These are phyloP conservation scores for Drosophila repleta DNA, from an alignment of 1,140 invertebrate genomes.

Conservation along the genomic window DNA sequence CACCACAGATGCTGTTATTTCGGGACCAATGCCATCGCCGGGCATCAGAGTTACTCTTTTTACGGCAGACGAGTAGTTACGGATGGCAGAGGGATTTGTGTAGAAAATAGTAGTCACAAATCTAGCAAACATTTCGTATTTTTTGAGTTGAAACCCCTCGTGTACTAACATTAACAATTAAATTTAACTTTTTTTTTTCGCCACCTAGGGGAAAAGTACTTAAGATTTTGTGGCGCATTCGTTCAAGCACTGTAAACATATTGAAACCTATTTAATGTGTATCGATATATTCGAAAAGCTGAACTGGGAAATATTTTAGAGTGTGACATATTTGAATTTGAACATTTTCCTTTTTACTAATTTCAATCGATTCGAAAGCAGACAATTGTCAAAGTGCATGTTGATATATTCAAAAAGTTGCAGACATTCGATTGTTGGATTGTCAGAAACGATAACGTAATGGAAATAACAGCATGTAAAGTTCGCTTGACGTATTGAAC, in stretches of 20 bases:
- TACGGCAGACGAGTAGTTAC: slow-evolving; percentile 84
- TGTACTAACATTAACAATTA: not conserved
- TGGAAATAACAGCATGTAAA: not conserved
- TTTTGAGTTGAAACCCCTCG: not conserved
- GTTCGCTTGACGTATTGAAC: not conserved
- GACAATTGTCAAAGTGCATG: not conserved
- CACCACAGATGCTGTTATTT: slow-evolving; percentile 98
- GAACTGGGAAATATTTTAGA: not conserved
- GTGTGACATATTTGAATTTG: not conserved
- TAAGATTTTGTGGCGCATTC: not conserved
- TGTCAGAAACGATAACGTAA: not conserved
- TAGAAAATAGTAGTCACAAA: slow-evolving; percentile 30
- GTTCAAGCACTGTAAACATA: not conserved
- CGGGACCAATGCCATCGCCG: slow-evolving; percentile 99
- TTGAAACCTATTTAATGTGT: not conserved
- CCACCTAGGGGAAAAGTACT: not conserved
- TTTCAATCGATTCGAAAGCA: not conserved
- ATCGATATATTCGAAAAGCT: not conserved
- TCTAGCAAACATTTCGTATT: slow-evolving; percentile 6
- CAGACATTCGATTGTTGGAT: not conserved
- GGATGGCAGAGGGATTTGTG: slow-evolving; percentile 65
- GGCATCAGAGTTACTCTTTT: slow-evolving; percentile 94
- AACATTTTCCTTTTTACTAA: not conserved
- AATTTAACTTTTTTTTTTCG: not conserved
- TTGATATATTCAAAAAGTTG: not conserved